Conservation (phyloP, 1,140 invertebrate genomes). For the Archivesica marissinica region DNA sequence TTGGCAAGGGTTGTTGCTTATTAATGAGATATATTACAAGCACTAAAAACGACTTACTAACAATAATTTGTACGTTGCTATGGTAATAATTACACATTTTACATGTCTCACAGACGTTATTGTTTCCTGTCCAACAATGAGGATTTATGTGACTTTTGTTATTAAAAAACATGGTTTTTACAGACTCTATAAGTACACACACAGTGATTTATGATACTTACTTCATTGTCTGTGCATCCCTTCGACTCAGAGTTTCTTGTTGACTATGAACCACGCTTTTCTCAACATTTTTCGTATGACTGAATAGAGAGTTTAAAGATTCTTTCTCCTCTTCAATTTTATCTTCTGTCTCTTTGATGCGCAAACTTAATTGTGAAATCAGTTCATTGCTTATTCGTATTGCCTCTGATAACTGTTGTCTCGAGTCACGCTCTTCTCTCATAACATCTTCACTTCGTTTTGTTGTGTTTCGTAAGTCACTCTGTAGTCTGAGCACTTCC, state of each 20-base stretch:
- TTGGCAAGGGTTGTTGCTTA: no score
- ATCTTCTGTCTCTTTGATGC: constrained; percentile 81
- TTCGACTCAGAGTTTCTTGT: constrained; percentile 78
- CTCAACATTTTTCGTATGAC: constrained; percentile 82
- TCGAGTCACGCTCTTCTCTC: constrained; percentile 77
- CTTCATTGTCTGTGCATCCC: constrained; percentile 79
- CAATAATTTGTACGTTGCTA: no score
- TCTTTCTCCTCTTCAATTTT: constrained; percentile 80
- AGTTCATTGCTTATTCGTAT: constrained; percentile 80
- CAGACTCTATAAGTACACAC: no score
- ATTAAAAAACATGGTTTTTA: no score
- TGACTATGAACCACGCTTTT: constrained; percentile 81
- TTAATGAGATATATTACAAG: no score
- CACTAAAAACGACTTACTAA: no score
- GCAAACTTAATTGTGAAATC: constrained; percentile 76
- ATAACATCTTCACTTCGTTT: constrained; percentile 79
- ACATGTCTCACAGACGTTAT: no score
- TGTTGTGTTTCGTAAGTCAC: constrained; percentile 78
- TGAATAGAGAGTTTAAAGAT: constrained; percentile 78
- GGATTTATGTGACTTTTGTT: no score
- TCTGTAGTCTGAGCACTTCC: constrained; percentile 83
- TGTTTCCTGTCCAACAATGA: no score
- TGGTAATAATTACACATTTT: no score
- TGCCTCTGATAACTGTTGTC: constrained; percentile 80
- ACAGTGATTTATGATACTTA: constrained; percentile 65